Evolutionary conservation across 2,113 vertebrate genomes (phyloP).

Genomic region (Ivindomyrus marchei): DNA sequence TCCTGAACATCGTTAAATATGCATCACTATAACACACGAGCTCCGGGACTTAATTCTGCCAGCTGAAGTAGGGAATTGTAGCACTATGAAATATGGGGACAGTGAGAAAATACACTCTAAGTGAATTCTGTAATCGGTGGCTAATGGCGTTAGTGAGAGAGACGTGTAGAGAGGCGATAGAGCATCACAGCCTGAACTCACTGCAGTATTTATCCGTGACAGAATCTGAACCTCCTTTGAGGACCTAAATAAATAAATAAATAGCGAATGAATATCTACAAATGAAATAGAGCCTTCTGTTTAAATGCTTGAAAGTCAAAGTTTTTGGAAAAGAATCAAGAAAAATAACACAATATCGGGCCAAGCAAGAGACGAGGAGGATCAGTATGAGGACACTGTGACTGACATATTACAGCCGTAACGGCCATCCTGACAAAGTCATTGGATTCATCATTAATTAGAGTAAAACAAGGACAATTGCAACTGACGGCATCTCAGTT

Average conservation of each 20-base stretch:
- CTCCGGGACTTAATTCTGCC: background rate
- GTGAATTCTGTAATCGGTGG: background rate
- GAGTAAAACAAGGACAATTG: background rate
- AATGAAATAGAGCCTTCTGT: background rate
- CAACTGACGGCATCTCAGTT: background rate
- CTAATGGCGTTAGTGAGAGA: background rate
- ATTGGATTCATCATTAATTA: background rate
- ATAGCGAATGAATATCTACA: background rate
- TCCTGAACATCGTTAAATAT: background rate
- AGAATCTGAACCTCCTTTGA: background rate
- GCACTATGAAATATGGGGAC: background rate
- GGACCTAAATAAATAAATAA: background rate
- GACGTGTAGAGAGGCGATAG: background rate
- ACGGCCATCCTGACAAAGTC: background rate
- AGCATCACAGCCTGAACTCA: background rate
- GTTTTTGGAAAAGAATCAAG: background rate
- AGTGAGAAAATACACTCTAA: background rate
- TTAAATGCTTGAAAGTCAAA: background rate
- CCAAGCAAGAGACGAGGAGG: background rate
- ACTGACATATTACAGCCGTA: background rate
- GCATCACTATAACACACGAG: background rate
- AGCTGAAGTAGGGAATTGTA: background rate
- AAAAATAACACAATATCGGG: background rate
- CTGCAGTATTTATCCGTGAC: background rate
- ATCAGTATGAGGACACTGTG: background rate